Evolutionary conservation across 2,113 vertebrate species (phyloP), one percentile per base, ranked within the genome.

Genomic region (Thermophis baileyi): DNA sequence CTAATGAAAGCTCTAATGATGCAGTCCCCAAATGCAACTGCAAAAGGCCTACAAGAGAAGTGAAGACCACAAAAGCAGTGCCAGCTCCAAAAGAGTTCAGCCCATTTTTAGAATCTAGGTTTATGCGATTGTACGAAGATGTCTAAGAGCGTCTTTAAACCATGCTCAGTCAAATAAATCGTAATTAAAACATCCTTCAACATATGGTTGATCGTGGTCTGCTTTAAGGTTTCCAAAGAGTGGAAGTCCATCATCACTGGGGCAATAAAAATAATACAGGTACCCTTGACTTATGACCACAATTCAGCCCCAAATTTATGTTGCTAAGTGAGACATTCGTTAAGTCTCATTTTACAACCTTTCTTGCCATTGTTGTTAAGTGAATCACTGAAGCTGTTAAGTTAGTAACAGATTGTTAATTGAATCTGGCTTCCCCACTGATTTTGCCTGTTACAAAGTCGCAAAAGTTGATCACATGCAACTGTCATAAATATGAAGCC

Each of bases 1-100:
- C 50, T 88, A 95, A 95, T 93, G 88, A 94, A 95, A 88, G 85
- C 91, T 89, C 88, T 69, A 93, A 63, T 88, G 91, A 30, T 51
- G 14, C 44, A 0, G 0, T 24, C 85, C 74, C 86, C 85, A 44
- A 93, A 55, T 95, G 94, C 96, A 95, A 94, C 91, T 93, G 92
- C 18, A 94, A 93, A 94, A 95, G 94, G 93, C 44, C 90, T 0
- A 2, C 51, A 0, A 27, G 93, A 93, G 87, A 27, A 93, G 27
- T 10, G 18, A 47, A 44, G 27, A 11, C 40, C 25, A 53, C 47
- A 40, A 9, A 46, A 85, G 24, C 6, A 18, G 24, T 54, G 14
- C 16, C 51, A 46, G 2, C 40, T 8, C 46, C 50, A 57, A 22
- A 85, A 57, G 44, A 51, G 30, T 14, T 25, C 22, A 1, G 44